phyloP scores from a whole-genome alignment of 2,113 vertebrate species.

The Macaca fascicularis region DNA sequence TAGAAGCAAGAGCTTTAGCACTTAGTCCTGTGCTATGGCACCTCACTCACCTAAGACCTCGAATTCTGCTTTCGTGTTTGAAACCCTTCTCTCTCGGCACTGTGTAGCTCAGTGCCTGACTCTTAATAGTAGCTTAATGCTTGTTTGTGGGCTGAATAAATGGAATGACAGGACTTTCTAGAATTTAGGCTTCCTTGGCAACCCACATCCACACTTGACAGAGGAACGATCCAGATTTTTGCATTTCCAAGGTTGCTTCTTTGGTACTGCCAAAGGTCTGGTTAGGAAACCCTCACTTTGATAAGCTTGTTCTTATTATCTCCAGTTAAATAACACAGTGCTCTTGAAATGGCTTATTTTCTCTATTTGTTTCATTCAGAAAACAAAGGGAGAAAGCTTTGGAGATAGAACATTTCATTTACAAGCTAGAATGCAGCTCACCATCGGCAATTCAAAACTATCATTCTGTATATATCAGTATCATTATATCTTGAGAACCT shows the following conservation, averaged over 20 bases:
- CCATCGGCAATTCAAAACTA: neutral
- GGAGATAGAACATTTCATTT: neutral
- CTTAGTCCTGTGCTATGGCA: rapidly evolving
- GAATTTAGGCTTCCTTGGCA: neutral
- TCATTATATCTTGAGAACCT: slow-evolving; percentile 42
- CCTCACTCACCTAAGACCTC: rapidly evolving
- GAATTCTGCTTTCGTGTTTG: rapidly evolving
- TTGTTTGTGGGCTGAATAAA: too few relatives aligned
- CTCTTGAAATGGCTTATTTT: neutral
- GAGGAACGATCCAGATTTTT: rapidly evolving
- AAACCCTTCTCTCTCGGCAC: rapidly evolving
- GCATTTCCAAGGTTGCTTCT: neutral
- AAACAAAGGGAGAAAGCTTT: neutral
- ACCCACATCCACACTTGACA: rapidly evolving
- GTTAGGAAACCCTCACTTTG: neutral
- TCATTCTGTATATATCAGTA: slow-evolving; percentile 40
- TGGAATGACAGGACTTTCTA: too few relatives aligned
- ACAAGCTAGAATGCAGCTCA: slow-evolving; percentile 13
- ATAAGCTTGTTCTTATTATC: neutral
- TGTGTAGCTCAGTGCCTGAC: rapidly evolving
- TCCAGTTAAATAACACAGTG: neutral
- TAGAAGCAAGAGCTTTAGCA: neutral
- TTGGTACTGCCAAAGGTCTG: rapidly evolving
- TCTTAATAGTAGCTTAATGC: rapidly evolving
- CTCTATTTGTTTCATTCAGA: neutral